Base-by-base conservation (phyloP, 2,888 invertebrate genomes). In the Geophilus truncorum region DNA sequence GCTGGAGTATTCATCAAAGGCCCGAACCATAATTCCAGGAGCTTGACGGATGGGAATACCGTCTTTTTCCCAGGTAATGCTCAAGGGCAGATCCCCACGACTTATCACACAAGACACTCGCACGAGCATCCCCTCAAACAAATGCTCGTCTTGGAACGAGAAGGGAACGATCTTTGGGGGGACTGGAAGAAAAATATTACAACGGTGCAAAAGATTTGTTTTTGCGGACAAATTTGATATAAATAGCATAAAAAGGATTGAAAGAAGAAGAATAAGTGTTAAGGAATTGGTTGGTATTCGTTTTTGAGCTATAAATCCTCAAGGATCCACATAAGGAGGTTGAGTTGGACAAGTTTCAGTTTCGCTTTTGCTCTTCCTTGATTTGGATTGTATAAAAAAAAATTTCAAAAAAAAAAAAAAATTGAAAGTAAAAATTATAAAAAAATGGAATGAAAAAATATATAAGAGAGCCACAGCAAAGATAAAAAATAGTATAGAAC, bases 141-240 rank as follows among this genome's bases (percentile, higher is more conserved):
- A 91, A 81, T 92, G 90, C 84, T 93, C 92, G 79, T 93, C 92
- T 82, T 92, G 93, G 84, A 93, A 92, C 85, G 90, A 90, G 85
- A 93, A 92, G 70, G 92, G 91, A 84, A 91, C 90, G 84, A 93
- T 91, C 89, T 92, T 92, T 82, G 92, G 92, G 84, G 90, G 87
- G 86, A 92, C 92, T 92, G 87, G 85, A 87, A 83, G 79, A 79
- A 70, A 81, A 75, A 62, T 62, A 62, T 62, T 70, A 70, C 76
- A 80, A 80, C 40, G 80, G 76, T 80, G 80, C 80, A 80, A 80
- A 45, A 80, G 75, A 80, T 28, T 79, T 80, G 75, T 45, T 57
- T 32, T 79, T 79, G 25, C 12, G 45, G 45, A 62, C 25, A 62
- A 21, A 40, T 34, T 78, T 36, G 45, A 78, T 28, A 40, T 18